Percentiles rank a stretch among this genome's conserved stretches.
phyloP scores from a whole-genome alignment of 2,113 vertebrate species.

The Candoia aspera region DNA sequence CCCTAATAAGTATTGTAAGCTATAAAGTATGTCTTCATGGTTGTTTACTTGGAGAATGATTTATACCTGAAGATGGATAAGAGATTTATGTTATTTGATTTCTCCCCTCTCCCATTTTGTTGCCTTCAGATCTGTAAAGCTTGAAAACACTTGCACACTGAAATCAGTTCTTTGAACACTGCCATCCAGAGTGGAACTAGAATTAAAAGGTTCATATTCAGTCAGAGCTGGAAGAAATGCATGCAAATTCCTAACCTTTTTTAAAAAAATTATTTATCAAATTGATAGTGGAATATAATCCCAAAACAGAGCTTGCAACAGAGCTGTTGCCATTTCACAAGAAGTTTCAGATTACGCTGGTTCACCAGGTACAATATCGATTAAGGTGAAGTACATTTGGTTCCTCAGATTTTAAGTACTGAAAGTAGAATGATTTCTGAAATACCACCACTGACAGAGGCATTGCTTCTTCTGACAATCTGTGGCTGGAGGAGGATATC shows the following conservation, averaged over 20 bases:
- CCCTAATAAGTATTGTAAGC: not conserved
- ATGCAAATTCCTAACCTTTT: not conserved
- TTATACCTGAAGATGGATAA: not conserved
- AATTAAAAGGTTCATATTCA: not conserved
- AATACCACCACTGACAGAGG: not conserved
- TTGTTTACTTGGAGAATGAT: not conserved
- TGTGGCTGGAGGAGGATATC: not conserved
- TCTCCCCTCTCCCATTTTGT: not conserved
- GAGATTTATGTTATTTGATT: not conserved
- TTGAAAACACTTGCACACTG: not conserved
- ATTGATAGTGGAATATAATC: not conserved
- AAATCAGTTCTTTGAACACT: not conserved
- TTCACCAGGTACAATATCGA: not conserved
- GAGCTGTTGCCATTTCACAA: not conserved
- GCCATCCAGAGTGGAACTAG: not conserved
- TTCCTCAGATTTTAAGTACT: not conserved
- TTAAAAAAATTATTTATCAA: too few species aligned
- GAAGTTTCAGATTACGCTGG: not conserved
- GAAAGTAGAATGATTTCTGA: not conserved
- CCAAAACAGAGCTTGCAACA: not conserved
- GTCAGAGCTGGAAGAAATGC: not conserved
- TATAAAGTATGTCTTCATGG: not conserved
- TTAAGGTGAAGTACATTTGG: not conserved
- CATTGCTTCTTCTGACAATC: not conserved
- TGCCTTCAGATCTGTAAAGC: not conserved